Conservation (phyloP, 2,888 invertebrate species). For the Syrphus vitripennis region DNA sequence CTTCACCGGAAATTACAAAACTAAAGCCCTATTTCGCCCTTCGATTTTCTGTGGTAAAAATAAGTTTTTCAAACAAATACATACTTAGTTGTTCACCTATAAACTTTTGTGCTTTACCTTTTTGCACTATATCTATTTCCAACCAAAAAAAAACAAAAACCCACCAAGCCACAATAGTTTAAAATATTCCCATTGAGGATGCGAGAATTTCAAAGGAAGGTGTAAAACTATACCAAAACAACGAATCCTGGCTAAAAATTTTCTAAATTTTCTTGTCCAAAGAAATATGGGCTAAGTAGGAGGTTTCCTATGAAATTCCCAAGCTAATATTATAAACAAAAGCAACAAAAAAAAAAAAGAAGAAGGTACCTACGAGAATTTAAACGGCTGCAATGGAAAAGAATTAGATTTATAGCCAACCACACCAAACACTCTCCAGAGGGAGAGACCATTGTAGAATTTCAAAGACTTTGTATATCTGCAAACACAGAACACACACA, state of each 20-base stretch:
- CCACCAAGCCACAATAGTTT: background rate
- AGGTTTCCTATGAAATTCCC: constrained; percentile 32
- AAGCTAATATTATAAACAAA: constrained; percentile 2
- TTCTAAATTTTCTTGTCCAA: background rate
- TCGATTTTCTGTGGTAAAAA: background rate
- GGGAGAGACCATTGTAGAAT: background rate
- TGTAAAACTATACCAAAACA: background rate
- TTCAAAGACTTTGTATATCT: background rate
- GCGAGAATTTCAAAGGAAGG: constrained; percentile 19
- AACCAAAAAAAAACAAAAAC: background rate
- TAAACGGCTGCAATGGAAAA: constrained; percentile 46
- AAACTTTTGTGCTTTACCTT: background rate
- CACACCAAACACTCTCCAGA: background rate
- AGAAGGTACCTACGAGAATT: constrained; percentile 30
- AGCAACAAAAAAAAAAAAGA: background rate
- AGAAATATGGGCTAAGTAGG: constrained; percentile 32
- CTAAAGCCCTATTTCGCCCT: background rate
- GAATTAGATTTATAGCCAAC: constrained; percentile 52
- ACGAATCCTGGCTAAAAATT: background rate
- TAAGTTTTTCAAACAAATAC: background rate
- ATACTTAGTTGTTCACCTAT: background rate
- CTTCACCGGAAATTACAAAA: no score
- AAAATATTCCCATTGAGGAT: background rate
- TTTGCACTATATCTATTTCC: background rate
- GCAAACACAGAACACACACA: background rate